A percentile compares a stretch with the other conserved stretches of the same genome.
phyloP scores from a whole-genome alignment of 1,140 invertebrate genomes.

The Drosophila burlai region DNA sequence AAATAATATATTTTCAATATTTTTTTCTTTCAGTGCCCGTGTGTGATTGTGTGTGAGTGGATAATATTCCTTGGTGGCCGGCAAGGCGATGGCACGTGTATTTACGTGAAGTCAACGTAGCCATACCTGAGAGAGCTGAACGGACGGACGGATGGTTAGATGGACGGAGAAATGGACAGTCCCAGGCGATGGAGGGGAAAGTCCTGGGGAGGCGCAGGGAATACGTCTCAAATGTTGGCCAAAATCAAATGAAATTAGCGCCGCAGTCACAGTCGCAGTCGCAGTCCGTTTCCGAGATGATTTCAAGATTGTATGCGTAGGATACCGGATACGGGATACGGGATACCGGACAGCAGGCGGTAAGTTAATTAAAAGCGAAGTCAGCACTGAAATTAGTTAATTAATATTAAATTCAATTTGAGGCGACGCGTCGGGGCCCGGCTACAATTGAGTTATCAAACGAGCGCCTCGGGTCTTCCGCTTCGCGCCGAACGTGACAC shows the following conservation, averaged over 20 bases:
- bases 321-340: slow-evolving; percentile 14
- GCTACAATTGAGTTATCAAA: slow-evolving; percentile 75
- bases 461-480: slow-evolving; percentile 57
- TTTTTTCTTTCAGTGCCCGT: slow-evolving; percentile 11
- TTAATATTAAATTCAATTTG: slow-evolving; percentile 81
- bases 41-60: slow-evolving; percentile 19
- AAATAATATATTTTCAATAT: background rate
- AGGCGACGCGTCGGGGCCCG: slow-evolving; percentile 24
- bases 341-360: background rate
- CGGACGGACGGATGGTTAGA: slow-evolving; percentile 1
- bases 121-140: slow-evolving; percentile 33
- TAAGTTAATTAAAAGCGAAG: slow-evolving; percentile 71
- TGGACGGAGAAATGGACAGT: slow-evolving; percentile 23
- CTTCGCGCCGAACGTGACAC: slow-evolving; percentile 58
- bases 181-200: background rate
- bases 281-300: slow-evolving; percentile 16
- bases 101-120: slow-evolving; percentile 60
- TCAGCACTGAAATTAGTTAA: slow-evolving; percentile 75
- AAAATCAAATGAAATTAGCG: slow-evolving; percentile 65
- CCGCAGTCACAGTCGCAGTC: slow-evolving; percentile 6
- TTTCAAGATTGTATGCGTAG: slow-evolving; percentile 26
- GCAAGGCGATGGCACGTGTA: slow-evolving; percentile 63
- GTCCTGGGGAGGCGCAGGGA: background rate
- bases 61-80: slow-evolving; percentile 56
- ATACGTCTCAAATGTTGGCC: slow-evolving; percentile 43